Conservation (phyloP, 2,797 vertebrate genomes). For the Sebastes kiyomatsui region DNA sequence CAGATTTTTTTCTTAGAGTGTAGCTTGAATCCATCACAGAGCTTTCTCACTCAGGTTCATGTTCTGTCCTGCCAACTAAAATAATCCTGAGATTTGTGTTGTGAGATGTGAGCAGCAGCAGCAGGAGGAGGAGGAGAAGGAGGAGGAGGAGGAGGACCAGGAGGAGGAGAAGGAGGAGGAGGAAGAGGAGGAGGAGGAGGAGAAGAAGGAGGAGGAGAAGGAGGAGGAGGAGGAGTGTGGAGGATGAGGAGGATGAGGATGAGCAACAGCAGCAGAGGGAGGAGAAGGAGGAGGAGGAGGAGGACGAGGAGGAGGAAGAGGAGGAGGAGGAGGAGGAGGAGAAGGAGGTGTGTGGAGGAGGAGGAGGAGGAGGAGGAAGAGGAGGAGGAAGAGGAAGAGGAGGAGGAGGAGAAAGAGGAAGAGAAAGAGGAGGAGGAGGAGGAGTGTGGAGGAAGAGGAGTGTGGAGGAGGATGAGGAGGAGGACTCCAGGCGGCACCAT, state of each 20-base stretch:
- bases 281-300: too few species aligned
- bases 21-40: conserved; percentile 40
- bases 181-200: neutral
- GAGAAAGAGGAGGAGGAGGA: neutral
- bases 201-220: too few species aligned
- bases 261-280: conserved; percentile 15
- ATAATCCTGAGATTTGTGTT: conserved; percentile 23
- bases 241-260: too few species aligned
- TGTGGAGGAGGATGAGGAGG: too few species aligned
- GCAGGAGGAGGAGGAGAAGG: conserved; percentile 3
- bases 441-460: neutral
- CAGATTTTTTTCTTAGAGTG: too few species aligned
- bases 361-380: too few species aligned
- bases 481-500: conserved; percentile 44
- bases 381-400: accelerated
- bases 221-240: too few species aligned
- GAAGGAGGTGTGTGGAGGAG: too few species aligned
- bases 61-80: conserved; percentile 28
- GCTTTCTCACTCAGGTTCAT: conserved; percentile 21
- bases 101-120: conserved; percentile 6
- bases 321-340: neutral
- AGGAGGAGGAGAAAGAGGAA: accelerated
- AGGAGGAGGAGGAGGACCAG: too few species aligned
- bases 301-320: neutral
- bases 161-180: neutral